Evolutionary conservation across 2,113 vertebrate genomes (phyloP), one percentile per base, ranked within the genome.

Genomic region (Macrotis lagotis): DNA sequence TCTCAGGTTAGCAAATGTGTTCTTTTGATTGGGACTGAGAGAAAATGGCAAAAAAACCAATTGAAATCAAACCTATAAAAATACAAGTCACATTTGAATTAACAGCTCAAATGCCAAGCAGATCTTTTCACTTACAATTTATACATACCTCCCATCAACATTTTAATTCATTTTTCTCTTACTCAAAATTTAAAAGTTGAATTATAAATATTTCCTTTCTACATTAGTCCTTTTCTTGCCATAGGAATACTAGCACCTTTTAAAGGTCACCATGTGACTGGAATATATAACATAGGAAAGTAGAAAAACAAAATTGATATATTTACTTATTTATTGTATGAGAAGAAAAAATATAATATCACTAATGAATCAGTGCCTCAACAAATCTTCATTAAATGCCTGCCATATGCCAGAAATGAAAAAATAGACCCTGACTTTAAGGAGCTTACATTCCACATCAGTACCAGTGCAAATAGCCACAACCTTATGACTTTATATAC

Each of bases 21-120:
- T 92, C 44, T 90, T 96, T 96, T 47, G 52, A 44, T 48, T 94
- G 90, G 91, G 25, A 92, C 8, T 12, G 49, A 88, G 55, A 74
- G 66, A 92, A 90, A 94, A 90, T 25, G 49, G 55, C 92, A 88
- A 90, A 83, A 90, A 83, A 89, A 37, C 28, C 37, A 24, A 44
- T 24, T 31, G 90, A 92, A 94, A 91, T 48, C 1, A 59, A 95
- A 93, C 22, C 93, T 88, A 48, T 59, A 22, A 91, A 59, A 91
- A 47, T 3, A 88, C 47, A 48, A 91, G 51, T 14, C 83, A 25
- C 83, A 31, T 89, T 94, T 66, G 74, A 93, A 55, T 55, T 12
- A 10, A 25, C 16, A 88, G 31, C 51, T 90, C 8, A 6, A 25
- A 25, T 24, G 91, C 52, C 53, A 48, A 48, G 24, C 0, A 8